Base-by-base conservation (phyloP, 2,797 vertebrate genomes). In the Calcarius lapponicus region DNA sequence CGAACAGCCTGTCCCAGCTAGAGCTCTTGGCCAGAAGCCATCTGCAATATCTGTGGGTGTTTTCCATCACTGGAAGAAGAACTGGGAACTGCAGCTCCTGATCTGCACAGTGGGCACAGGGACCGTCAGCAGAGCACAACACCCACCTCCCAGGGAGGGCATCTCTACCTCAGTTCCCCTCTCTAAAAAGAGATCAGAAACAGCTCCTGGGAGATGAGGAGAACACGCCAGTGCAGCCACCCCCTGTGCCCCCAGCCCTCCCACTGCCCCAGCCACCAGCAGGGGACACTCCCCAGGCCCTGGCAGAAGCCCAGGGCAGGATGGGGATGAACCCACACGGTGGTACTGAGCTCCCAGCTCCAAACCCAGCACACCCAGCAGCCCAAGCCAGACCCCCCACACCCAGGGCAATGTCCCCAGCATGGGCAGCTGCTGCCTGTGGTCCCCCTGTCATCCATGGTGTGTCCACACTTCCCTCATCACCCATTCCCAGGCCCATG, bases 21-120 rank as follows among this genome's bases (percentile, higher is more conserved):
- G 58, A 64, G 87, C 50, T 80, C 87, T 40, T 84, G 82, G 93
- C 76, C 88, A 84, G 69, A 64, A 88, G 80, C 86, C 43, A 8
- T 25, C 50, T 47, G 76, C 6, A 2, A 9, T 50, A 43, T 78
- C 92, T 81, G 86, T 66, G 92, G 85, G 88, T 86, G 92, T 88
- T 93, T 88, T 57, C 83, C 28, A 7, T 58, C 70, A 66, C 89
- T 80, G 66, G 65, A 45, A 88, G 51, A 67, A 48, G 56, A 71
- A 45, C 6, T 7, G 17, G 79, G 79, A 89, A 75, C 81, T 58
- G 79, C 81, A 91, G 87, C 45, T 91, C 70, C 89, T 6, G 20
- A 31, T 53, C 38, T 13, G 61, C 66, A 16, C 24, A 2, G 0
- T 21, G 67, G 70, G 81, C 66, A 21, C 78, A 74, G 66, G 80